A percentile compares a stretch with the other conserved stretches of the same genome.
phyloP scores from a whole-genome alignment of 1,140 invertebrate species.

The Saxidomus purpurata region DNA sequence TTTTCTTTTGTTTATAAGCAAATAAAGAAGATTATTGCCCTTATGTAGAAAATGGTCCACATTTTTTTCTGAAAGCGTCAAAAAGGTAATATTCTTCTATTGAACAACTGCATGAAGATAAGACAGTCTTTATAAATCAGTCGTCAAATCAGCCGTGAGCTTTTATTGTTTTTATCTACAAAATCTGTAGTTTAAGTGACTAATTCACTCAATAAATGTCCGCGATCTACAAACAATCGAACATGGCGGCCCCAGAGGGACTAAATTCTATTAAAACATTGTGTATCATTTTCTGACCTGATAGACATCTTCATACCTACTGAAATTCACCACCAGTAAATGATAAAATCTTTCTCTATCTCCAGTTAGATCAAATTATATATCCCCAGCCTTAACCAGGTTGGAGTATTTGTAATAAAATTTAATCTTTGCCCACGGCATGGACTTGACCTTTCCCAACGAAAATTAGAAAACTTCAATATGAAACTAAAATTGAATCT shows the following conservation, averaged over 20 bases:
- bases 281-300: not conserved
- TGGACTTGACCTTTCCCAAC: not conserved
- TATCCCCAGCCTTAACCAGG: not conserved
- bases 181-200: slow-evolving; percentile 6
- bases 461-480: slow-evolving; percentile 19
- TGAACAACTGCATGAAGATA: not conserved
- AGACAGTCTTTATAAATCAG: not conserved
- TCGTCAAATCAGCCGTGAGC: slow-evolving; percentile 1
- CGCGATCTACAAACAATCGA: not conserved
- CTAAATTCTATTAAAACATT: not conserved
- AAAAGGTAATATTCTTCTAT: not conserved
- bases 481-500: slow-evolving; percentile 39
- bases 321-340: not conserved
- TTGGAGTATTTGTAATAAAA: not conserved
- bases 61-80: not conserved
- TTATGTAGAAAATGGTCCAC: not conserved
- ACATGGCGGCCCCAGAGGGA: not conserved
- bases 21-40: no score
- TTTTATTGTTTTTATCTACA: slow-evolving; percentile 8
- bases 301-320: not conserved
- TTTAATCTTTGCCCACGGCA: slow-evolving; percentile 5
- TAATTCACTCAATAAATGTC: slow-evolving; percentile 15
- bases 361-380: not conserved
- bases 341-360: slow-evolving; percentile 21
- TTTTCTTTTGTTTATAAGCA: no score